phyloP scores from a whole-genome alignment of 2,113 vertebrate genomes.

The Dasyornis broadbenti region DNA sequence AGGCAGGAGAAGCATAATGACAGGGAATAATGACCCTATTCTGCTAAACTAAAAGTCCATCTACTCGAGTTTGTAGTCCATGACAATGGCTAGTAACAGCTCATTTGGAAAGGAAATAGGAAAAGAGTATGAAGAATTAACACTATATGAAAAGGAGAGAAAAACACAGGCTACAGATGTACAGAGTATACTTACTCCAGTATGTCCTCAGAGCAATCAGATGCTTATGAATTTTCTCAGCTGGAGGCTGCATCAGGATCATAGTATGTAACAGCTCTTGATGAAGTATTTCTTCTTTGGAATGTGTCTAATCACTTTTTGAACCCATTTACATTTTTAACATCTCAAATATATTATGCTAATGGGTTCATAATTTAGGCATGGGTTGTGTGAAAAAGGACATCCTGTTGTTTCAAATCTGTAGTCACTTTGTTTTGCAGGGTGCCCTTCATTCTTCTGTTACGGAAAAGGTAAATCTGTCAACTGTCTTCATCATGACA shows the following conservation, averaged over 20 bases:
- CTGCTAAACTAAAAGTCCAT: background rate
- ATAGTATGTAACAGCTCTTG: conserved; percentile 38
- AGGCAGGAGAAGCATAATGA: background rate
- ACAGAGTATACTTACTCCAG: background rate
- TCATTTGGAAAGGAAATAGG: background rate
- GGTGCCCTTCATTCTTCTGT: background rate
- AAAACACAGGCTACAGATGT: background rate
- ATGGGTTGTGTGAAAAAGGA: background rate
- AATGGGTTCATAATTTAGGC: conserved; percentile 20
- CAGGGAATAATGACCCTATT: background rate
- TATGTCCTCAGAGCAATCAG: conserved; percentile 39
- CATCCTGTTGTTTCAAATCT: conserved; percentile 47
- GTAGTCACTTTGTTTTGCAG: background rate
- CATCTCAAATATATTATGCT: conserved; percentile 33
- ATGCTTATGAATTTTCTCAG: conserved; percentile 50
- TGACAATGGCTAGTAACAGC: background rate
- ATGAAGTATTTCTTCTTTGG: conserved; percentile 45
- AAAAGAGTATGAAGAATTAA: background rate
- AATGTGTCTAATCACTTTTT: conserved; percentile 51
- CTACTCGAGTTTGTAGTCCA: background rate
- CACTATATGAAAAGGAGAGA: background rate
- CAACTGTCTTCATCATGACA: background rate
- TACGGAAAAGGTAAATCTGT: background rate
- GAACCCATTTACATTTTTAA: conserved; percentile 61
- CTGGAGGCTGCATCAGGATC: conserved; percentile 38